Conservation (phyloP, 2,888 invertebrate genomes). For the Temnothorax unifasciatus region DNA sequence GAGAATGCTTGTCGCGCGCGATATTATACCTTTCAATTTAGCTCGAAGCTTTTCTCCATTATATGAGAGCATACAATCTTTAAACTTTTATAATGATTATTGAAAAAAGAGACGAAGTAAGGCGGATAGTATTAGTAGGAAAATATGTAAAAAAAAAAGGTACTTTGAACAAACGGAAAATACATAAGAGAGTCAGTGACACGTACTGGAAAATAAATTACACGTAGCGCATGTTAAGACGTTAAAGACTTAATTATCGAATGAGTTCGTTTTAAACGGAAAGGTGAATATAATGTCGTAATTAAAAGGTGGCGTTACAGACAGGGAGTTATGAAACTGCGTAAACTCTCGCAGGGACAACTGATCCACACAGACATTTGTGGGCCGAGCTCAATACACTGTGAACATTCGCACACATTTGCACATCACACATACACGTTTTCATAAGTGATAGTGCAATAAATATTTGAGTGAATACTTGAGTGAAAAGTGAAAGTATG, state of each 20-base stretch:
- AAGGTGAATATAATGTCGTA: background rate
- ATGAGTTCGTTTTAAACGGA: background rate
- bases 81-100: background rate
- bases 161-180: background rate
- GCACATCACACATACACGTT: background rate
- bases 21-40: slow-evolving; percentile 11
- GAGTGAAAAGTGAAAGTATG: background rate
- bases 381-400: too few species aligned
- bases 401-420: background rate
- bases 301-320: slow-evolving; percentile 20
- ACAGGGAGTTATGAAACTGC: background rate
- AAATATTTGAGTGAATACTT: background rate
- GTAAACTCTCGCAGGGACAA: too few species aligned
- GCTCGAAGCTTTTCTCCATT: background rate
- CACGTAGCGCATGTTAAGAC: background rate
- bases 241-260: slow-evolving; percentile 14
- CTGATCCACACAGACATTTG: background rate
- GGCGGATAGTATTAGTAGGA: background rate
- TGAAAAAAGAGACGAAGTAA: background rate
- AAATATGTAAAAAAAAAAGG: slow-evolving; percentile 1
- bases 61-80: background rate
- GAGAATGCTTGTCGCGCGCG: background rate
- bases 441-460: background rate
- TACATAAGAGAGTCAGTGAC: background rate
- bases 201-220: slow-evolving; percentile 4